Conservation (phyloP, 2,113 vertebrate species). For the Petromus typicus region DNA sequence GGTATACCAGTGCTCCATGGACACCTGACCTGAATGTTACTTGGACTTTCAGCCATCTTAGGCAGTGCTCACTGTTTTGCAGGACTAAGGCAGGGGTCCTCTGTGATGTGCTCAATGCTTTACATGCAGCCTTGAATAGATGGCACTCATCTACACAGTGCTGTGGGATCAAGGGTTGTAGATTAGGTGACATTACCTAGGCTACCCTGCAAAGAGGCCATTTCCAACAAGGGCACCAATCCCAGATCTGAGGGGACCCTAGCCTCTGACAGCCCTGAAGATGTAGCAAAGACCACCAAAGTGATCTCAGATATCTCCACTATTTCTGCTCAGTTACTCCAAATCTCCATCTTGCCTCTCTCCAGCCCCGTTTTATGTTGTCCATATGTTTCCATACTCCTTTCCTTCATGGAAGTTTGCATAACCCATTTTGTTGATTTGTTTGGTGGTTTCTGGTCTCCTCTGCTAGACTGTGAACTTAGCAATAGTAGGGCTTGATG, state of each 20-base stretch:
- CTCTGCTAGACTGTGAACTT: not conserved
- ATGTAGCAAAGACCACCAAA: not conserved
- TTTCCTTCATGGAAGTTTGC: not conserved
- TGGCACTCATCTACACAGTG: not conserved
- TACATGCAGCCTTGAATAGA: not conserved
- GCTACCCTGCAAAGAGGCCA: not conserved
- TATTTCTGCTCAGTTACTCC: not conserved
- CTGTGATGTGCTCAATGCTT: not conserved
- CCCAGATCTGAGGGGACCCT: not conserved
- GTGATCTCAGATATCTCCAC: not conserved
- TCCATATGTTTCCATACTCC: not conserved
- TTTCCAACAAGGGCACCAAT: not conserved
- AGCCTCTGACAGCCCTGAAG: not conserved
- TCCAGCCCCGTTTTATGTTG: rapidly evolving
- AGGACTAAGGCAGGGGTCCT: not conserved
- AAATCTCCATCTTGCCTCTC: not conserved
- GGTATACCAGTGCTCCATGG: not conserved
- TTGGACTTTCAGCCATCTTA: no score
- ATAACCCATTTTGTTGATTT: not conserved
- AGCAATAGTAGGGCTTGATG: not conserved
- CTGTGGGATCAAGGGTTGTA: not conserved
- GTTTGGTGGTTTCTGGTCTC: not conserved
- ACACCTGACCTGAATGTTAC: no score
- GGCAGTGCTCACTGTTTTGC: not conserved
- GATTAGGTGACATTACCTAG: not conserved